phyloP scores from a whole-genome alignment of 2,797 vertebrate species.

The Iguana delicatissima region DNA sequence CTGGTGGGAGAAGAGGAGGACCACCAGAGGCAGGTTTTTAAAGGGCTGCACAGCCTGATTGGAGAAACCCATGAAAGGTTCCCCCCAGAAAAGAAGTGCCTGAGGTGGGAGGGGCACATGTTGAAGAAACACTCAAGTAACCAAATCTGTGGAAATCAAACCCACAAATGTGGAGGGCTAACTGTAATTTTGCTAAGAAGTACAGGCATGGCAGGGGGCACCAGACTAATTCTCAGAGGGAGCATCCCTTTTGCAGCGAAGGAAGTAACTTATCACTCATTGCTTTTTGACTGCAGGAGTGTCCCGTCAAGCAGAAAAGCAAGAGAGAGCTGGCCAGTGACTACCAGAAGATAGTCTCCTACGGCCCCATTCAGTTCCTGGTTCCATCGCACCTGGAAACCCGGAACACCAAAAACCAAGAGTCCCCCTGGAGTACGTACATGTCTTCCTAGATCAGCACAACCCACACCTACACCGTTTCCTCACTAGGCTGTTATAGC shows the following conservation, averaged over 20 bases:
- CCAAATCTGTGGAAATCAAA: too few species aligned
- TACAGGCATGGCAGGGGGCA: background rate
- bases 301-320: constrained; percentile 33
- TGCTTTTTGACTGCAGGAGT: constrained; percentile 56
- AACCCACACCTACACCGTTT: too few species aligned
- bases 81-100: too few species aligned
- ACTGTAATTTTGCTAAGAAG: background rate
- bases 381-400: constrained; percentile 27
- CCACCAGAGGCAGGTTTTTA: too few species aligned
- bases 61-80: too few species aligned
- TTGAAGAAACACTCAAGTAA: too few species aligned
- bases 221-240: too few species aligned
- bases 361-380: constrained; percentile 70
- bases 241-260: background rate
- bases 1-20: too few species aligned
- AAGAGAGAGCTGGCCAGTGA: constrained; percentile 26
- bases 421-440: background rate
- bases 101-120: too few species aligned
- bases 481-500: too few species aligned
- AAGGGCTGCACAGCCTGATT: too few species aligned
- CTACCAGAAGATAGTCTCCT: constrained; percentile 73
- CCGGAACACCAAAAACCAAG: background rate
- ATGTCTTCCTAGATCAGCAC: background rate
- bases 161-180: too few species aligned
- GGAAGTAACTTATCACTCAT: background rate